Percentiles rank a stretch among this genome's conserved stretches.
These are phyloP conservation scores for Vespertilio murinus DNA, from an alignment of 2,797 vertebrate species.

Conservation along the genomic window DNA sequence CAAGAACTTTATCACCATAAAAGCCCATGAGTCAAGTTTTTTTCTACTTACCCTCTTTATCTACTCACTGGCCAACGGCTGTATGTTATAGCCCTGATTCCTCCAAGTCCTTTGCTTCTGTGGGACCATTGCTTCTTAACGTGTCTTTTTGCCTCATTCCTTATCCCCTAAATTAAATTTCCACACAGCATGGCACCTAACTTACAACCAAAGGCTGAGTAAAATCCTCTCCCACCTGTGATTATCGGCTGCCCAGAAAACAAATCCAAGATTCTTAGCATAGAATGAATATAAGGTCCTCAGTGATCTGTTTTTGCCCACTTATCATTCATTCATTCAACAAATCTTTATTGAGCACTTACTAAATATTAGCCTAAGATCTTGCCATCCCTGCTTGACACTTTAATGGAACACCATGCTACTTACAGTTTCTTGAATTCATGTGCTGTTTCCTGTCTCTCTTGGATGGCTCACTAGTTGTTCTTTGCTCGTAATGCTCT, in stretches of 20 bases:
- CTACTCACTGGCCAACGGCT: neutral
- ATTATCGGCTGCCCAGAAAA: neutral
- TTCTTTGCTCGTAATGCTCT: constrained; percentile 10
- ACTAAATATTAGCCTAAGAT: neutral
- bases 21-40: neutral
- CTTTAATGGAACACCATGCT: neutral
- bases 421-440: constrained; percentile 31
- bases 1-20: neutral
- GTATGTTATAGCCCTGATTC: neutral
- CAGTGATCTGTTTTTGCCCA: neutral
- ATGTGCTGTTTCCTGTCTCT: neutral
- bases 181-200: neutral
- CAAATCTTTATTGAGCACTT: neutral
- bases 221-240: neutral
- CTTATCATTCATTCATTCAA: neutral
- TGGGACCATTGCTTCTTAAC: neutral
- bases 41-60: neutral
- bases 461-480: neutral
- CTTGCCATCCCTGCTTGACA: neutral
- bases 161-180: neutral
- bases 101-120: neutral
- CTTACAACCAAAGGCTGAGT: neutral
- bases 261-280: neutral
- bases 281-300: neutral
- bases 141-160: neutral